Evolutionary conservation across 2,113 vertebrate species (phyloP), one percentile per base, ranked within the genome.

Genomic region (Deroptyus accipitrinus): DNA sequence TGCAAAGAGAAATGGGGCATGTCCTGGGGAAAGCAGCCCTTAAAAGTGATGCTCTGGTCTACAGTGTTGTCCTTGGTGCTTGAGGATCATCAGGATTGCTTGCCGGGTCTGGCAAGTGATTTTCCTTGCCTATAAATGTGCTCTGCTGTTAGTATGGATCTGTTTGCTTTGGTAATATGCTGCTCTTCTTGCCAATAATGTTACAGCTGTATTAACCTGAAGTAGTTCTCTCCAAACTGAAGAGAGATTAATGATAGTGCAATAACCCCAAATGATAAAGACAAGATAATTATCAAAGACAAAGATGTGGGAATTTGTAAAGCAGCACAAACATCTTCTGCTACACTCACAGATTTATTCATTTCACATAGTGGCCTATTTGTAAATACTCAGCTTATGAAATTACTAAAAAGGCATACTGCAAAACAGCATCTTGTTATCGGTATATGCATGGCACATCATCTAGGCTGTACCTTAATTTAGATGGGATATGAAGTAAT

Each of bases 401-500:
- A 68, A 64, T 22, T 10, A 69, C 64, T 61, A 19, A 37, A 12
- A 69, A 48, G 30, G 14, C 54, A 57, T 37, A 9, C 31, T 12
- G 17, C 49, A 66, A 33, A 55, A 44, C 72, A 82, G 14, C 12
- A 8, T 7, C 52, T 54, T 75, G 23, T 17, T 37, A 42, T 2
- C 0, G 0, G 19, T 27, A 25, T 11, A 27, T 15, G 35, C 28
- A 27, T 0, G 2, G 41, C 19, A 55, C 30, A 46, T 81, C 35
- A 31, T 15, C 49, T 44, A 44, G 27, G 54, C 9, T 39, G 35
- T 13, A 6, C 17, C 1, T n/a, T 57, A n/a, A 30, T 57, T 63
- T 37, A 48, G 27, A 51, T 17, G 42, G 15, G 35, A 54, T 30
- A 8, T 13, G 18, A 80, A 93, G 46, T 67, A 81, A 81, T 62